Evolutionary conservation across 2,113 vertebrate genomes (phyloP), one percentile per base, ranked within the genome.

Genomic region (Eublepharis macularius): DNA sequence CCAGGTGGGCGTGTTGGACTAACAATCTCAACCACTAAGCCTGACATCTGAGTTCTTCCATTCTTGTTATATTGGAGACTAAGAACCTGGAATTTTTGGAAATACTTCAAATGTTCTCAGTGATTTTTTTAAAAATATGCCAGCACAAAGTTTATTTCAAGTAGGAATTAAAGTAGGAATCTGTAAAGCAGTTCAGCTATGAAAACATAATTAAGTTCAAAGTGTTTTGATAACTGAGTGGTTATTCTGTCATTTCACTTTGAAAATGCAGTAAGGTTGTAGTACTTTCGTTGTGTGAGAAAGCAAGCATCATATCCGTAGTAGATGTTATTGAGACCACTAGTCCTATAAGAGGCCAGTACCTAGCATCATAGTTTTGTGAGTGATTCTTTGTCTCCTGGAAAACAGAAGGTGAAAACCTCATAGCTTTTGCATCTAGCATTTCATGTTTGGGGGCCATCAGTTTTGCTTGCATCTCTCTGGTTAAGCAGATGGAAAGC

Each of bases 361-460:
- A 79, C 76, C 85, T 92, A 92, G 85, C 34, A 60, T 21, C 43
- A 65, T 84, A 74, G 84, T 87, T 90, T 60, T 89, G 0, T 83
- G 66, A 51, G 3, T 39, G 0, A 0, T 81, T 83, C 34, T 69
- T 29, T 60, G 83, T 66, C 60, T 69, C 84, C 84, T 83, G 6
- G 17, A 66, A 77, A 90, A 83, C 73, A 66, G 65, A 49, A 29
- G 57, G 84, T 90, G 86, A 92, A 90, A 94, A 89, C 63, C 81
- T 8, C 21, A 26, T 47, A 57, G 43, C 19, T 76, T 47, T 6
- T 34, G n/a, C 24, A 57, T 21, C 24, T 76, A 75, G 77, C 72
- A 60, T 81, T 47, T 9, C 4, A 19, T 45, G 21, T 79, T 77
- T 68, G 34, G 34, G 11, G 32, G 11, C 14, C 39, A 80, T 21